phyloP scores from a whole-genome alignment of 2,113 vertebrate species.

The Silurus meridionalis region DNA sequence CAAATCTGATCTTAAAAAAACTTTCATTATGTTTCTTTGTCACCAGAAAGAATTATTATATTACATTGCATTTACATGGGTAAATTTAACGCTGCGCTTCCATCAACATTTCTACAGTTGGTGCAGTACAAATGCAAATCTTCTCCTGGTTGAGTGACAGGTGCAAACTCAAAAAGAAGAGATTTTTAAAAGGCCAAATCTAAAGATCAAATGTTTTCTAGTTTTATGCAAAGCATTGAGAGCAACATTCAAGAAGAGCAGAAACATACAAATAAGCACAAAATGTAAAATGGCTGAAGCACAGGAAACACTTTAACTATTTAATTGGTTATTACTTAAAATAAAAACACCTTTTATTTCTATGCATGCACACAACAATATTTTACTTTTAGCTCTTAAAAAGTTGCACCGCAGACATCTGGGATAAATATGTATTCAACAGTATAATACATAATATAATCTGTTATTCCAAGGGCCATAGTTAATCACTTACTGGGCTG shows the following conservation, averaged over 20 bases:
- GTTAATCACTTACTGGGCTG: constrained; percentile 75
- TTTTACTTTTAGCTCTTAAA: background rate
- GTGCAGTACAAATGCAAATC: background rate
- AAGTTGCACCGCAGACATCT: background rate
- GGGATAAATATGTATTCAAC: background rate
- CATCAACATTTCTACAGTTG: background rate
- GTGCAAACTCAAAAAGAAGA: background rate
- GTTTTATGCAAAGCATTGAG: background rate
- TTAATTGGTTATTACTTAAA: background rate
- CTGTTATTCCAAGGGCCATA: background rate
- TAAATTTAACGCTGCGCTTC: background rate
- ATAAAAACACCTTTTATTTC: background rate
- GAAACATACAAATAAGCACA: background rate
- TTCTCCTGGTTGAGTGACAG: background rate
- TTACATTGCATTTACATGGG: background rate
- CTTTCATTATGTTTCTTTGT: background rate
- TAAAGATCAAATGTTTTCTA: background rate
- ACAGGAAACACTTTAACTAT: background rate
- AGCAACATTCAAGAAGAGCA: background rate
- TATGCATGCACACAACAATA: background rate
- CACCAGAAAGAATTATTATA: background rate
- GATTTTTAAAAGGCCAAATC: background rate
- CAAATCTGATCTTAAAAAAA: background rate
- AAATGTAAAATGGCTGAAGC: background rate
- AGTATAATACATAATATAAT: background rate